Base-by-base conservation (phyloP, 2,888 invertebrate species). In the Lissocephala sabroskyi region DNA sequence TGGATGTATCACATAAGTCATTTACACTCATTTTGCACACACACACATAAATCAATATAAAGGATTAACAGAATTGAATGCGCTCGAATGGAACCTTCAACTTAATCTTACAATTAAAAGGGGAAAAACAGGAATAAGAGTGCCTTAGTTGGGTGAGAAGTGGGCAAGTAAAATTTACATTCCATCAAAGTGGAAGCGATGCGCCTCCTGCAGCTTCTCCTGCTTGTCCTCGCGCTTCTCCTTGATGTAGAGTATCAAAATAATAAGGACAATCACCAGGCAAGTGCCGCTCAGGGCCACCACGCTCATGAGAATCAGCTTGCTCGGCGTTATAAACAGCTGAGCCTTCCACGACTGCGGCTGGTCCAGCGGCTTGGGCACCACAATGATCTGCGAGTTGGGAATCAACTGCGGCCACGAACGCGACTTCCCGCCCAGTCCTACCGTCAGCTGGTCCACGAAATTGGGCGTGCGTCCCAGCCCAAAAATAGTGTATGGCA, bases 391-490 rank as follows among this genome's bases (percentile, higher is more conserved):
- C 85, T 99, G 98, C 0, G 98, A 97, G 81, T 99, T 98, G 0
- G 98, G 98, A 80, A 99, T 98, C 44, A 97, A 91, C 83, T 96
- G 96, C 0, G 92, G 91, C 94, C 95, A 97, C 49, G 89, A 90
- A 61, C 90, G 90, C 0, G 87, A 89, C 71, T 87, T 87, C 48
- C 89, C 88, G n/a, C 89, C 90, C 41, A 93, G 84, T 6, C 95
- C 94, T 1, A 97, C 94, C 46, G 89, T 90, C 28, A 98, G 86
- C 9, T 89, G 89, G 79, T 98, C 98, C 0, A 99, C 94, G 86
- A 98, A 99, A 86, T 99, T 99, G 1, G 98, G 98, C 29, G 97
- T 97, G 51, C 97, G 89, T 2, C 98, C 99, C n/a, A 99, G 87
- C 1, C 99, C 99, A 85, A 99, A 98, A 59, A 97, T 92, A 0